These are phyloP conservation scores for Empis livida DNA, from an alignment of 2,888 invertebrate species.

Conservation along the genomic window DNA sequence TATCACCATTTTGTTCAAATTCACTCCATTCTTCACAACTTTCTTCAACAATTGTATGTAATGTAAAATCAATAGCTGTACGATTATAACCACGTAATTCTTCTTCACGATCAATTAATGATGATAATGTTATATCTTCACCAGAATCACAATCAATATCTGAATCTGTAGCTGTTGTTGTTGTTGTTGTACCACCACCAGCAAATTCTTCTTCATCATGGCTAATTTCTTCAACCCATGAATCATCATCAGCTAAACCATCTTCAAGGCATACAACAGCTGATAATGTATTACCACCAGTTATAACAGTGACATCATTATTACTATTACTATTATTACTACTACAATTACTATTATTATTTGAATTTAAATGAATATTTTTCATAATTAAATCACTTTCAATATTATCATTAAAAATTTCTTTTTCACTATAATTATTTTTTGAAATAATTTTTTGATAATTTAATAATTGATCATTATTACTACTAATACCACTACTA, in stretches of 20 bases:
- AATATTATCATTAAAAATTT: conserved; percentile 17
- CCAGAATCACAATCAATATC: conserved; percentile 38
- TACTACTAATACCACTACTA: conserved; percentile 7
- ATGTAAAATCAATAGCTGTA: conserved; percentile 72
- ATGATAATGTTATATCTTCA: conserved; percentile 46
- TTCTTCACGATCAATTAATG: conserved; percentile 61
- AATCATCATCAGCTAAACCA: conserved; percentile 79
- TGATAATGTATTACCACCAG: conserved; percentile 55
- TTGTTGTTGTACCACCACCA: conserved; percentile 34
- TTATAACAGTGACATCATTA: conserved; percentile 53
- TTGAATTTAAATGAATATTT: background rate
- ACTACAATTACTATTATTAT: conserved; percentile 4
- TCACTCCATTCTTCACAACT: conserved; percentile 83
- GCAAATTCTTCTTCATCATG: conserved; percentile 57
- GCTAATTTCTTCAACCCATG: conserved; percentile 81
- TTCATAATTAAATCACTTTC: background rate
- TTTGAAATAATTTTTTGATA: conserved; percentile 2
- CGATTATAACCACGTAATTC: conserved; percentile 73
- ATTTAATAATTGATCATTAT: background rate
- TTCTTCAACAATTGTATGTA: conserved; percentile 88
- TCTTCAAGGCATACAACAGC: conserved; percentile 67
- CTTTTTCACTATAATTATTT: conserved; percentile 8
- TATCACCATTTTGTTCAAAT: conserved; percentile 44
- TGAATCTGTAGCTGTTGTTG: conserved; percentile 47
- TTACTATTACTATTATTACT: conserved; percentile 14